Evolutionary conservation across 2,797 vertebrate species (phyloP).

Genomic region (Podargus strigoides): DNA sequence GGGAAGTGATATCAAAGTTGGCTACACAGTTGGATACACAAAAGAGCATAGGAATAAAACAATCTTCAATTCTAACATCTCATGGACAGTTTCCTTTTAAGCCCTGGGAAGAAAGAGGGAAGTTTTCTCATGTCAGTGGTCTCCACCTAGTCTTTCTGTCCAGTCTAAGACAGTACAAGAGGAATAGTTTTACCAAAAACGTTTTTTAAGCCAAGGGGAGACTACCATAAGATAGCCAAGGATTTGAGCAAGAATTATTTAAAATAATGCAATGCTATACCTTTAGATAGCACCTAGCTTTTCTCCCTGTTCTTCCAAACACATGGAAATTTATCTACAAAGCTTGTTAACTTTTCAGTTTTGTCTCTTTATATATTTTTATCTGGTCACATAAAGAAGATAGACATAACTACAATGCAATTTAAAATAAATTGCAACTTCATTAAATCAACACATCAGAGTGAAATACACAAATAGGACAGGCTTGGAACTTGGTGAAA

Average conservation of each 20-base stretch:
- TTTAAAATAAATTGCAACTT: neutral
- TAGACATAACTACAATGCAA: neutral
- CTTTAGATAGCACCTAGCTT: neutral
- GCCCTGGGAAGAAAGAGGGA: neutral
- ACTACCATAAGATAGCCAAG: neutral
- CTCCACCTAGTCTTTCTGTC: conserved; percentile 22
- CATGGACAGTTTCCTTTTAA: conserved; percentile 7
- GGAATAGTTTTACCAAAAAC: neutral
- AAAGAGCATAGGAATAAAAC: neutral
- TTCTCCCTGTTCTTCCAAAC: neutral
- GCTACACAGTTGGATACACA: neutral
- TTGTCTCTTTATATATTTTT: neutral
- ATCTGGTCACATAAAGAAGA: neutral
- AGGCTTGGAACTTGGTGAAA: neutral
- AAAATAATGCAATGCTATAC: neutral
- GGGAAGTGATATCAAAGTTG: neutral
- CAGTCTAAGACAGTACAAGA: conserved; percentile 9
- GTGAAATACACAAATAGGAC: neutral
- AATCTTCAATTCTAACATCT: neutral
- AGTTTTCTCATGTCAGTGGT: neutral
- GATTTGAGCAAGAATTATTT: neutral
- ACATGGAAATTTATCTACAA: neutral
- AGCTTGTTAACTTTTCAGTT: neutral
- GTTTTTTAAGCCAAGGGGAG: neutral
- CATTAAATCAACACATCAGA: neutral